These are phyloP conservation scores for Monopterus albus DNA, from an alignment of 2,113 vertebrate genomes.

Conservation along the genomic window DNA sequence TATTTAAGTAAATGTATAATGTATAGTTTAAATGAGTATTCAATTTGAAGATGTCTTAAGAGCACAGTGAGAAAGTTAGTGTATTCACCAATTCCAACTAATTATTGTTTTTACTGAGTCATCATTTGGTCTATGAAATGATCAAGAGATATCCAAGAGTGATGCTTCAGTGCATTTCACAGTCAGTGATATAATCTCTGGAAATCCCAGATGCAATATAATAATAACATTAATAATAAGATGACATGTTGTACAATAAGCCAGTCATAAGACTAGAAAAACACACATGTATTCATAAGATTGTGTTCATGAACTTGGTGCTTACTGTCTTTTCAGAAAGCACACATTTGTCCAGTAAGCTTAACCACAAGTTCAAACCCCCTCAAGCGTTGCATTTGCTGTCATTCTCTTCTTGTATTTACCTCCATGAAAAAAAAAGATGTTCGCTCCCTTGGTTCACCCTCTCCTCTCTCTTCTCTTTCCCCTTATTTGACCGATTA, in stretches of 20 bases:
- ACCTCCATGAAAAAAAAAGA: not conserved
- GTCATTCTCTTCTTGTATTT: not conserved
- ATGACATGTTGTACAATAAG: not conserved
- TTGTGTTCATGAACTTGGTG: not conserved
- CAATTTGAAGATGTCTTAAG: no score
- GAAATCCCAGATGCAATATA: no score
- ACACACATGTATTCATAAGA: not conserved
- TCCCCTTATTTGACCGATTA: conserved; percentile 62
- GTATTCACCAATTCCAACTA: no score
- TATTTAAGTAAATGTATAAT: no score
- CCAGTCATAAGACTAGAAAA: not conserved
- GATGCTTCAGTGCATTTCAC: no score
- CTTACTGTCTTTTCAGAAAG: not conserved
- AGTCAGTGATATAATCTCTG: no score
- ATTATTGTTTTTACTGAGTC: no score
- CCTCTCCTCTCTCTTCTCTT: not conserved
- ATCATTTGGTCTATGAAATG: no score
- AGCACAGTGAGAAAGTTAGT: no score
- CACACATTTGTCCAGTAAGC: conserved; percentile 25
- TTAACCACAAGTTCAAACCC: conserved; percentile 12
- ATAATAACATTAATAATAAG: no score
- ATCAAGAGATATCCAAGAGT: no score
- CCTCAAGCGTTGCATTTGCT: not conserved
- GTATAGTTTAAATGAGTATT: no score
- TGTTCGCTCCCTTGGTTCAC: not conserved